These are phyloP conservation scores for Leucoraja ocellata DNA, from an alignment of 2,797 vertebrate genomes.

Conservation along the genomic window DNA sequence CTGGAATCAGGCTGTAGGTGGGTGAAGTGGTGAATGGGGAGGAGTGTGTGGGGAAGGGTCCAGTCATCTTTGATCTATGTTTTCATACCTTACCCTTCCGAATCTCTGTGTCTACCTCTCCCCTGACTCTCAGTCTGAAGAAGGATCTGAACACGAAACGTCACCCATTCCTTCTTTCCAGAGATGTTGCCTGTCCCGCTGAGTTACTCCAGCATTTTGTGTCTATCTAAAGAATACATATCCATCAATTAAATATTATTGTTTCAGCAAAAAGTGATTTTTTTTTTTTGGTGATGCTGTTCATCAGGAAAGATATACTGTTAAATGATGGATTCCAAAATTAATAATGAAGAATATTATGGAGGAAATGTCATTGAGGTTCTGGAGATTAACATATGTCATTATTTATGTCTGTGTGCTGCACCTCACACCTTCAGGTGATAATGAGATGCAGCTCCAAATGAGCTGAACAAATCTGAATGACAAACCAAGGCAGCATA, in stretches of 20 bases:
- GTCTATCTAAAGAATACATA: too few species aligned
- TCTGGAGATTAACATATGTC: slow-evolving; percentile 38
- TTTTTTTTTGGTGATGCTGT: neutral
- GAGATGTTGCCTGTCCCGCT: too few species aligned
- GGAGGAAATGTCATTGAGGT: slow-evolving; percentile 47
- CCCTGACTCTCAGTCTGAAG: too few species aligned
- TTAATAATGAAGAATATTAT: slow-evolving; percentile 47
- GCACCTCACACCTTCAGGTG: slow-evolving; percentile 52
- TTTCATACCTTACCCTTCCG: too few species aligned
- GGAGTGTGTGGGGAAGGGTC: too few species aligned
- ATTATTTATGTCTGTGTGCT: slow-evolving; percentile 40
- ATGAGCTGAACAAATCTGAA: slow-evolving; percentile 55
- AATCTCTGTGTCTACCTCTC: too few species aligned
- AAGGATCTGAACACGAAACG: too few species aligned
- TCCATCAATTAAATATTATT: neutral
- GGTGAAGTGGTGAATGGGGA: too few species aligned
- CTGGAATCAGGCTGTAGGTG: too few species aligned
- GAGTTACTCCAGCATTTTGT: too few species aligned
- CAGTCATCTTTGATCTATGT: too few species aligned
- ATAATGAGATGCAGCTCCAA: slow-evolving; percentile 49
- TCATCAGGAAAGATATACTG: neutral
- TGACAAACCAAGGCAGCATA: slow-evolving; percentile 52
- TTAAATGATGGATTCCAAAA: neutral
- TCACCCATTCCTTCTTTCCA: too few species aligned
- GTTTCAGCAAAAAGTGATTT: neutral